Percentiles rank a stretch among this genome's conserved stretches.
Conservation (phyloP, 2,888 invertebrate genomes). For the Pseudolycoriella hygida region DNA sequence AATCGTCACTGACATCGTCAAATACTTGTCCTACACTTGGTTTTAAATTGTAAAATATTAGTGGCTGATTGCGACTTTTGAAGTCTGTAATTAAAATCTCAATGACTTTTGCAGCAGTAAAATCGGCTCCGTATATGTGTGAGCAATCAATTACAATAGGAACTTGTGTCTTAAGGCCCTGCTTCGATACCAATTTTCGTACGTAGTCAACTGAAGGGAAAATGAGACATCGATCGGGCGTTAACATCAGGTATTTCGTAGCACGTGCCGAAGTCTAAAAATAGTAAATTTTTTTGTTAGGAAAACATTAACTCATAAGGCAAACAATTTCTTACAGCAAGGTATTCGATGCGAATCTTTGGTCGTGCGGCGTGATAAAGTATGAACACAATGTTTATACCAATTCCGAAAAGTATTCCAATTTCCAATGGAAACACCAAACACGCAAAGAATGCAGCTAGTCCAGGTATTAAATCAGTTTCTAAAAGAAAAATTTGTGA, state of each 20-base stretch:
- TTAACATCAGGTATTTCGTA: constrained; percentile 61
- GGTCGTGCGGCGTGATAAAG: constrained; percentile 77
- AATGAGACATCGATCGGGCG: constrained; percentile 74
- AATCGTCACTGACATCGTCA: constrained; percentile 43
- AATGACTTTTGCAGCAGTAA: constrained; percentile 68
- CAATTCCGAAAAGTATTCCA: constrained; percentile 72
- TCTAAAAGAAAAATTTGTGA: constrained; percentile 34
- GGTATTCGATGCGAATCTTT: constrained; percentile 61
- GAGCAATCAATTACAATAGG: constrained; percentile 78
- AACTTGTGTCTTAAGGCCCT: constrained; percentile 45
- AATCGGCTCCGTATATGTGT: constrained; percentile 77
- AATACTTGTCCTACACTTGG: constrained; percentile 66
- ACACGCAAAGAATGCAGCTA: constrained; percentile 72
- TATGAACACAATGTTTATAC: constrained; percentile 67
- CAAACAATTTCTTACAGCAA: constrained; percentile 38
- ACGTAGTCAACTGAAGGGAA: constrained; percentile 86
- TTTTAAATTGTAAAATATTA: constrained; percentile 68
- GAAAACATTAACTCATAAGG: background rate
- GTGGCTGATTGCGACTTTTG: constrained; percentile 49
- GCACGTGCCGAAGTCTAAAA: constrained; percentile 28
- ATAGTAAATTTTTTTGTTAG: background rate
- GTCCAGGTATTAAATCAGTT: constrained; percentile 69
- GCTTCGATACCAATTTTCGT: constrained; percentile 66
- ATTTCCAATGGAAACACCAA: constrained; percentile 67
- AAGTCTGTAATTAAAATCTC: constrained; percentile 60